Evolutionary conservation across 2,797 vertebrate genomes (phyloP).

Genomic region (Chaunax sp.): DNA sequence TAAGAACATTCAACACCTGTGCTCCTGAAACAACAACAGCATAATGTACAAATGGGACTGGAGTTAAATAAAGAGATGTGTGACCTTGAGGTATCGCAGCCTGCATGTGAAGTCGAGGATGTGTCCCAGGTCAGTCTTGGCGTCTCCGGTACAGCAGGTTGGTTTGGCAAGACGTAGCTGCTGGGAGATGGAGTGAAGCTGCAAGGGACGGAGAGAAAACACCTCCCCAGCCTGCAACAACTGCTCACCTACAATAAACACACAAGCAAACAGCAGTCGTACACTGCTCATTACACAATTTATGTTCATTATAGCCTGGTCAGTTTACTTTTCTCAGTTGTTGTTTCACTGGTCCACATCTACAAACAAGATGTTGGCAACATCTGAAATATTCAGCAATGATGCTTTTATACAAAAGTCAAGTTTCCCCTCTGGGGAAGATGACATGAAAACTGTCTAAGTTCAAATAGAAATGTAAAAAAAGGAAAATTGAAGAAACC

Average conservation of each 20-base stretch:
- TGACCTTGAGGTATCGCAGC: conserved; percentile 96
- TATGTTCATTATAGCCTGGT: background rate
- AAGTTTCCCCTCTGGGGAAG: no score
- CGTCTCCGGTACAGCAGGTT: conserved; percentile 92
- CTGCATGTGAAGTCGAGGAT: conserved; percentile 98
- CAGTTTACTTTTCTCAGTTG: background rate
- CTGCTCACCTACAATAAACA: conserved; percentile 87
- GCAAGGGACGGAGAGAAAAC: conserved; percentile 90
- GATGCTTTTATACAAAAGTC: no score
- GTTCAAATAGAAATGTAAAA: no score
- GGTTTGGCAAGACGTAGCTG: conserved; percentile 92
- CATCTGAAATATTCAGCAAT: background rate
- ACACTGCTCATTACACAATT: background rate
- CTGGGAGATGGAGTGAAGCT: conserved; percentile 92
- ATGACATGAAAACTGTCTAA: no score
- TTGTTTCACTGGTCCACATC: background rate
- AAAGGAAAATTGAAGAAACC: no score
- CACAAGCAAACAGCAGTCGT: background rate
- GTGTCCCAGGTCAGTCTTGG: conserved; percentile 95
- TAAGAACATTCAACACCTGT: background rate
- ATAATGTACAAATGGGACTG: background rate
- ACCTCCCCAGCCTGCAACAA: conserved; percentile 92
- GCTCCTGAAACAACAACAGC: background rate
- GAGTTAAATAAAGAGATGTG: background rate
- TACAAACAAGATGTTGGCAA: no score